Evolutionary conservation across 2,797 vertebrate species (phyloP).

Genomic region (Silurus lanzhouensis): DNA sequence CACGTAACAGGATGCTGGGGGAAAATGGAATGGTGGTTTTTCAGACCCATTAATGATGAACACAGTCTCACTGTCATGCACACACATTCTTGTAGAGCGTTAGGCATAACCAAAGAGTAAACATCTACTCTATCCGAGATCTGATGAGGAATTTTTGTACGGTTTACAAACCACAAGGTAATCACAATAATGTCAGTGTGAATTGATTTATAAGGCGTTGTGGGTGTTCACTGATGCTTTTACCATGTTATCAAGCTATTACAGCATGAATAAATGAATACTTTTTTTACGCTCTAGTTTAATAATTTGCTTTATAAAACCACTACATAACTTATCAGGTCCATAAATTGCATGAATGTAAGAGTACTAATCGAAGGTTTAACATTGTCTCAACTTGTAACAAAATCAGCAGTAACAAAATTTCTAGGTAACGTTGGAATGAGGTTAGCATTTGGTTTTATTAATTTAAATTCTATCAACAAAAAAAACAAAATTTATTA

Average conservation of each 20-base stretch:
- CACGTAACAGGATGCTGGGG: slow-evolving; percentile 94
- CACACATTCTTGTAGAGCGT: background rate
- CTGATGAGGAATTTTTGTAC: background rate
- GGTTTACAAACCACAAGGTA: slow-evolving; percentile 11
- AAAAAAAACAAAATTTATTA: background rate
- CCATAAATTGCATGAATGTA: background rate
- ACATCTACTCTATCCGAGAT: slow-evolving; percentile 3
- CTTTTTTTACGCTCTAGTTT: background rate
- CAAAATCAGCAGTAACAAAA: background rate
- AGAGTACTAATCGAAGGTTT: background rate
- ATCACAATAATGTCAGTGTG: background rate
- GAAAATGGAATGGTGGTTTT: slow-evolving; percentile 22
- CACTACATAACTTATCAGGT: background rate
- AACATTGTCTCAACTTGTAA: background rate
- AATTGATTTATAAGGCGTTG: background rate
- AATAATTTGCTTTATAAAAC: background rate
- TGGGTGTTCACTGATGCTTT: background rate
- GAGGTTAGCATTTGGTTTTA: background rate
- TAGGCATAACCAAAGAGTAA: slow-evolving; percentile 4
- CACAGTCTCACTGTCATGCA: background rate
- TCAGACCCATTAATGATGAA: slow-evolving; percentile 38
- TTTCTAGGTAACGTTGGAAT: background rate
- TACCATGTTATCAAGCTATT: background rate
- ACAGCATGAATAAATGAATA: background rate
- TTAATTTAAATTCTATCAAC: background rate